phyloP scores from a whole-genome alignment of 1,140 invertebrate species.

The Schmidtea mediterranea region DNA sequence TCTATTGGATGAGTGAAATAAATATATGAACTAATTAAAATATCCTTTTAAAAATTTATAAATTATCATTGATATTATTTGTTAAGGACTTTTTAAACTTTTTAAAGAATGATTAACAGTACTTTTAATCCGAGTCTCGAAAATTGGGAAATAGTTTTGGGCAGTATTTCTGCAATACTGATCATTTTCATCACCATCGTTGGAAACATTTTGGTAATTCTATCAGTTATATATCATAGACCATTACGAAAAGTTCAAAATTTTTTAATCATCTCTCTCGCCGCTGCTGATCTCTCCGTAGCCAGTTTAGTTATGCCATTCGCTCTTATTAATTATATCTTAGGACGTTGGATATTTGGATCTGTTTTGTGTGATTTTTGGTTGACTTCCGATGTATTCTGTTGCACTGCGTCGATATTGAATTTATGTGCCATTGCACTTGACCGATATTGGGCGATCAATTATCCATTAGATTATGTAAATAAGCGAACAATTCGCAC shows the following conservation, averaged over 20 bases:
- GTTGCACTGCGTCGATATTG: constrained; percentile 1
- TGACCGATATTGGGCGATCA: constrained; percentile 4
- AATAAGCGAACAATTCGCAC: neutral
- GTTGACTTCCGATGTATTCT: neutral
- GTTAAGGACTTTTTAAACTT: too few relatives aligned
- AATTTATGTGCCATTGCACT: neutral
- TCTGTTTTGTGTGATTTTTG: neutral
- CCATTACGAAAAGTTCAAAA: neutral
- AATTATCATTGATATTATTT: too few relatives aligned
- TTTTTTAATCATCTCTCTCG: neutral
- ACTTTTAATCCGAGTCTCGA: too few relatives aligned
- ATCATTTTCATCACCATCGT: neutral
- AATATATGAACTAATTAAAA: too few relatives aligned
- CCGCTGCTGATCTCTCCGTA: neutral
- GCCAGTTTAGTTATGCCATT: neutral
- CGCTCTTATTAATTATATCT: neutral
- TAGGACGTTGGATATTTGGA: neutral
- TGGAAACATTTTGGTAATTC: neutral
- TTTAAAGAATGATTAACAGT: too few relatives aligned
- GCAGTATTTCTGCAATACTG: too few relatives aligned
- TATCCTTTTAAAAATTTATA: too few relatives aligned
- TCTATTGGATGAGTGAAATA: too few relatives aligned
- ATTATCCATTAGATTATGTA: neutral
- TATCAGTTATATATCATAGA: neutral
- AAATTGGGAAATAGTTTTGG: too few relatives aligned